Evolutionary conservation across 2,113 vertebrate species (phyloP), one percentile per base, ranked within the genome.

Genomic region (Turnix velox): DNA sequence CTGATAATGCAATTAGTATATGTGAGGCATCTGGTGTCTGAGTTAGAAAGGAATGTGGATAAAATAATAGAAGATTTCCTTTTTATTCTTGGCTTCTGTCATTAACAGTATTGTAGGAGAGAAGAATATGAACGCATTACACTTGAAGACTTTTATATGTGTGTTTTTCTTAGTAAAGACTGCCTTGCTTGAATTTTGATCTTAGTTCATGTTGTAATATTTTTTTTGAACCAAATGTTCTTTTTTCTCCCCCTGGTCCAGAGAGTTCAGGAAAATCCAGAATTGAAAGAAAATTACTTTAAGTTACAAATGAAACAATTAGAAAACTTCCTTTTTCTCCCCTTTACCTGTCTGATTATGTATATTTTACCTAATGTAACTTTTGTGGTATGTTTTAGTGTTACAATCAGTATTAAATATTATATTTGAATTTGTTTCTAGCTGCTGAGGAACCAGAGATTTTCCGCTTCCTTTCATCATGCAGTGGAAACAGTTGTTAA

Each of bases 401-500:
- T 61, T 94, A 35, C 62, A 76, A 91, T 78, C 19, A 3, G 10
- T 75, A 39, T 40, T 76, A 74, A 91, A 48, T 51, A 14, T 54
- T 66, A 23, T 73, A 15, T 73, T 87, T 80, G 85, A 46, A 67
- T 91, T 95, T 79, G 16, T 90, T 86, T 87, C 83, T 78, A 99
- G 99, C 95, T 99, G 67, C 97, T 99, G 28, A 97, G 99, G 94
- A 99, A 99, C 96, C 99, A 99, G 98, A 98, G 99, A 82, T 99
- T 99, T 96, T 98, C 99, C 0, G 98, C 98, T 4, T 98, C 98
- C 46, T 99, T 98, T 96, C 99, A 99, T 88, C 99, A 99, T 69
- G 98, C 98, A 1, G 99, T 99, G 91, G 99, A 99, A 97, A 99
- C 99, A 0, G 97, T 99, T 93, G 99, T 99, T 81, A 99, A 99